These are phyloP conservation scores for Teleopsis dalmanni DNA, from an alignment of 1,140 invertebrate genomes.

Conservation along the genomic window DNA sequence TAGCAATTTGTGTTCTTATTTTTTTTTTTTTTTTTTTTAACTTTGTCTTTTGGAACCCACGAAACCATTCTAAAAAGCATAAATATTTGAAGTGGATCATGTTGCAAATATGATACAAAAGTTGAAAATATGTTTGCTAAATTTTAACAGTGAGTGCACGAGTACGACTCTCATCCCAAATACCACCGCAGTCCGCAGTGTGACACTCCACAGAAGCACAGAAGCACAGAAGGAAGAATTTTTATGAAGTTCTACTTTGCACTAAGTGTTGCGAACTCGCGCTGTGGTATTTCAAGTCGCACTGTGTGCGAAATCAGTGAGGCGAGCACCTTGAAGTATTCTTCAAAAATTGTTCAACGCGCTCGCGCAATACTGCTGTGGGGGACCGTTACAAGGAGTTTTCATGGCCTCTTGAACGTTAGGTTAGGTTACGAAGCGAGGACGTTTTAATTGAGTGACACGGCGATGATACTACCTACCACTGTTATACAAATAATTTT, in stretches of 20 bases:
- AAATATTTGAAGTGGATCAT: conserved; percentile 8
- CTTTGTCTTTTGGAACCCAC: background rate
- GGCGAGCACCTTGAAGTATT: too few relatives aligned
- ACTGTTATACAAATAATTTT: too few relatives aligned
- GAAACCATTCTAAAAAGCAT: conserved; percentile 1
- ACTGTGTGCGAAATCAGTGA: too few relatives aligned
- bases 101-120: conserved; percentile 3
- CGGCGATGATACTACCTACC: background rate
- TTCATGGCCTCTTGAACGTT: conserved; percentile 10
- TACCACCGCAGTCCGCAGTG: background rate
- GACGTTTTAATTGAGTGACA: conserved; percentile 6
- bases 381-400: too few relatives aligned
- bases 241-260: too few relatives aligned
- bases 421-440: conserved; percentile 5
- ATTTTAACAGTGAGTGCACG: too few relatives aligned
- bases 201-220: background rate
- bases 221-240: background rate
- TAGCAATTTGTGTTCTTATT: background rate
- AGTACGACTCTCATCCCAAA: too few relatives aligned
- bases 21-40: background rate
- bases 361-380: background rate
- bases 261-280: too few relatives aligned
- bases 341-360: background rate
- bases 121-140: too few relatives aligned
- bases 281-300: too few relatives aligned